Conservation (phyloP, 2,888 invertebrate genomes). For the Lepidocyrtoides sp. region DNA sequence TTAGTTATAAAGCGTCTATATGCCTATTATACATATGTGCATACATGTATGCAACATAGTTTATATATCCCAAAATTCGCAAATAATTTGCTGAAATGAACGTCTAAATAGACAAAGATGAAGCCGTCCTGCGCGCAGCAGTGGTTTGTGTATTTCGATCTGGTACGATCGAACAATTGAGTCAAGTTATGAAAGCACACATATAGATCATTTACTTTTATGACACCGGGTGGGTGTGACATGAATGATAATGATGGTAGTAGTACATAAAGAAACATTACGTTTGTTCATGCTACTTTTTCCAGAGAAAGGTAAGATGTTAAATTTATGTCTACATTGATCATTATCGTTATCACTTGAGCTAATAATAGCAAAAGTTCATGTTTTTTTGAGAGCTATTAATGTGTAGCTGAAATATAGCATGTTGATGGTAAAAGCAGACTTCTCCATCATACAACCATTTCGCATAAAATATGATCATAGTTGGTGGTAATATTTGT, state of each 20-base stretch:
- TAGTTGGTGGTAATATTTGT: background rate
- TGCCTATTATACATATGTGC: too few species aligned
- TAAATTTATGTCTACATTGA: slow-evolving; percentile 33
- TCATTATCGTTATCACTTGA: slow-evolving; percentile 41
- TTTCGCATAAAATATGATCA: background rate
- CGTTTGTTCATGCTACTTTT: slow-evolving; percentile 36
- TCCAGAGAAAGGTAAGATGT: slow-evolving; percentile 29
- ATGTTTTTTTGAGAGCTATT: background rate
- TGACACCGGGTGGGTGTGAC: slow-evolving; percentile 68
- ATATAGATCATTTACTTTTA: slow-evolving; percentile 70
- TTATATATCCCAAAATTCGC: too few species aligned
- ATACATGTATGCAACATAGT: too few species aligned
- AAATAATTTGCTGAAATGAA: too few species aligned
- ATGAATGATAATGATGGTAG: slow-evolving; percentile 52
- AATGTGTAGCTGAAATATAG: background rate
- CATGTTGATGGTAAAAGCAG: background rate
- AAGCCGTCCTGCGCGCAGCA: too few species aligned
- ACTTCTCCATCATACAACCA: background rate
- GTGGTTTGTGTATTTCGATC: slow-evolving; percentile 4
- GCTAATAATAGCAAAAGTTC: slow-evolving; percentile 32
- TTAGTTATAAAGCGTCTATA: too few species aligned
- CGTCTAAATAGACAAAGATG: too few species aligned
- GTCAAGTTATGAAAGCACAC: background rate
- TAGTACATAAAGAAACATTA: background rate
- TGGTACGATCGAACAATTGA: slow-evolving; percentile 19